Conservation (phyloP, 1,140 invertebrate species). For the Pseudomyrmex cubaensis region DNA sequence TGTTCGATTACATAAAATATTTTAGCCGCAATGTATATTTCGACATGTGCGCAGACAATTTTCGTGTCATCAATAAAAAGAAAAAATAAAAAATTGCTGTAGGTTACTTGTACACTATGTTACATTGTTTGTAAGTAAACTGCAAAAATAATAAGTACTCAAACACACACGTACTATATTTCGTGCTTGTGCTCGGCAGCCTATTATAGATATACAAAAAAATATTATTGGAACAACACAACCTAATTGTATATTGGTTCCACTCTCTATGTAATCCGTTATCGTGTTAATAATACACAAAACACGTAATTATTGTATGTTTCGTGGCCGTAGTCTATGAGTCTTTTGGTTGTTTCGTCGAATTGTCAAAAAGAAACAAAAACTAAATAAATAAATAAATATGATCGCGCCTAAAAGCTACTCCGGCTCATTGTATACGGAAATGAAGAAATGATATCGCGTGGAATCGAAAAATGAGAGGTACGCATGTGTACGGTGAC, state of each 20-base stretch:
- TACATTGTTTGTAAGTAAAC: too few species aligned
- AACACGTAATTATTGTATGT: constrained; percentile 52
- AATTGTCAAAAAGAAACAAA: constrained; percentile 75
- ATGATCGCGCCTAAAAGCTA: constrained; percentile 78
- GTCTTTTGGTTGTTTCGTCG: constrained; percentile 67
- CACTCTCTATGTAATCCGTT: constrained; percentile 64
- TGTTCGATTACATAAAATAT: too few species aligned
- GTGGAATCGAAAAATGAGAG: constrained; percentile 53
- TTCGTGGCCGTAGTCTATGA: constrained; percentile 36
- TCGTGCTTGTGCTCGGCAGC: constrained; percentile 28
- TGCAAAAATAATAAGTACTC: too few species aligned
- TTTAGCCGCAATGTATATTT: too few species aligned
- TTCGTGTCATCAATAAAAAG: too few species aligned
- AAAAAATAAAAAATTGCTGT: too few species aligned
- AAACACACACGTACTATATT: constrained; percentile 24
- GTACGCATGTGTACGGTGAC: constrained; percentile 43
- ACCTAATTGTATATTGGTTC: constrained; percentile 66
- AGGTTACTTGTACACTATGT: too few species aligned
- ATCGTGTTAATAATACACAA: constrained; percentile 37
- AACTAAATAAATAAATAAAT: constrained; percentile 39
- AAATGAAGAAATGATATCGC: constrained; percentile 58
- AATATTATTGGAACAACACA: constrained; percentile 19
- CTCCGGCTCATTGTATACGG: constrained; percentile 81
- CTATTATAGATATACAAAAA: constrained; percentile 32
- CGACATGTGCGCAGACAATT: too few species aligned